A percentile compares a stretch with the other conserved stretches of the same genome.
These are phyloP conservation scores for Ptychoptera albimana DNA, from an alignment of 2,888 invertebrate species.

Conservation along the genomic window DNA sequence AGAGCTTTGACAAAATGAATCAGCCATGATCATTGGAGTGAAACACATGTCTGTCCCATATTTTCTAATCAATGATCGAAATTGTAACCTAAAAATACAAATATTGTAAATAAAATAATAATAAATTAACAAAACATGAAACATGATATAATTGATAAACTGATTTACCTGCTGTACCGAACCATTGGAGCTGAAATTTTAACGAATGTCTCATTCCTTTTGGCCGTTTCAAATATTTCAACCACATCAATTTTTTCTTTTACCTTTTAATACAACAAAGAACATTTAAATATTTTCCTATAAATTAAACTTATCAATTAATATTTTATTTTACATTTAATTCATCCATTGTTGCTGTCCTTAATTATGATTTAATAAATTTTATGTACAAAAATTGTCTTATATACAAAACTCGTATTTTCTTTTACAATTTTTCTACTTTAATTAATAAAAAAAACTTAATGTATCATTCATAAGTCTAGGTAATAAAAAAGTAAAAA, in stretches of 20 bases:
- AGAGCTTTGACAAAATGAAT: slow-evolving; percentile 77
- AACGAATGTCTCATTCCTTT: slow-evolving; percentile 37
- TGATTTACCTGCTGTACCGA: slow-evolving; percentile 64
- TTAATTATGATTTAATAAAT: too few species aligned
- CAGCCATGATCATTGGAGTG: slow-evolving; percentile 93
- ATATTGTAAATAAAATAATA: slow-evolving; percentile 4
- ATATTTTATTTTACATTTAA: too few species aligned
- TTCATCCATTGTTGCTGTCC: too few species aligned
- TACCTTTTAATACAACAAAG: background rate
- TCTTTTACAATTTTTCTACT: too few species aligned
- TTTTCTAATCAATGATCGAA: slow-evolving; percentile 54
- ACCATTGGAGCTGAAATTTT: slow-evolving; percentile 94
- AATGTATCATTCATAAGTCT: too few species aligned
- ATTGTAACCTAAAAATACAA: slow-evolving; percentile 44
- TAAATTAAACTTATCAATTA: too few species aligned
- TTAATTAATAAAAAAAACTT: too few species aligned
- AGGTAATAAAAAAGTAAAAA: too few species aligned
- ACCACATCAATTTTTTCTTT: slow-evolving; percentile 32
- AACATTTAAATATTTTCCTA: too few species aligned
- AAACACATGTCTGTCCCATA: slow-evolving; percentile 82
- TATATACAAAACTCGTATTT: too few species aligned
- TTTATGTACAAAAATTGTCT: too few species aligned
- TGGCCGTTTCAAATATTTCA: slow-evolving; percentile 46
- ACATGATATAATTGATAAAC: background rate
- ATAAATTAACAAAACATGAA: slow-evolving; percentile 3